Percentiles rank a stretch among this genome's conserved stretches.
phyloP scores from a whole-genome alignment of 2,888 invertebrate species.

The Melinaea marsaeus region DNA sequence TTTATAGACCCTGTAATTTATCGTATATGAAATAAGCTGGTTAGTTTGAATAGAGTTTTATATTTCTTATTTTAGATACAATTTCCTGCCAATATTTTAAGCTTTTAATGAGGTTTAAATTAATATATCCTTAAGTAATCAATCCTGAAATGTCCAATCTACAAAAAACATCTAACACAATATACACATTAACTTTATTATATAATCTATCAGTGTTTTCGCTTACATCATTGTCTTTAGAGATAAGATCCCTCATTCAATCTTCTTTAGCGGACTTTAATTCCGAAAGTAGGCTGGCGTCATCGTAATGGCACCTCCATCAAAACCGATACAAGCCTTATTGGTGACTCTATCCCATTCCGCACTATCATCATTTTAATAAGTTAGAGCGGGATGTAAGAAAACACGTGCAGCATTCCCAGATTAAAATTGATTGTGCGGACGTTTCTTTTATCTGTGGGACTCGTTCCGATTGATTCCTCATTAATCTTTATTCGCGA shows the following conservation, averaged over 20 bases:
- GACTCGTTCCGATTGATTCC: constrained; percentile 72
- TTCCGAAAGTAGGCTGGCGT: constrained; percentile 71
- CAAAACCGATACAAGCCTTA: constrained; percentile 56
- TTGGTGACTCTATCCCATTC: constrained; percentile 46
- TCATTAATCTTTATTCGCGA: constrained; percentile 75
- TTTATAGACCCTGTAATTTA: constrained; percentile 56
- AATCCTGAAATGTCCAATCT: background rate
- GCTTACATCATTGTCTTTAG: constrained; percentile 72
- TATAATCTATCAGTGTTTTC: constrained; percentile 65
- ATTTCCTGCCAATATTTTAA: background rate
- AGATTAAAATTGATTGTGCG: constrained; percentile 77
- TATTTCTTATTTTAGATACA: too few relatives aligned
- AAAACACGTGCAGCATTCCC: constrained; percentile 55
- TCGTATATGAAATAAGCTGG: constrained; percentile 26
- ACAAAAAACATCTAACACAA: constrained; percentile 8
- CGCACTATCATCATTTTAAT: constrained; percentile 9
- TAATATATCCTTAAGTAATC: background rate
- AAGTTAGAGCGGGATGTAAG: constrained; percentile 41
- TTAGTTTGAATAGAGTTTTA: constrained; percentile 11
- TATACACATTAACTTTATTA: constrained; percentile 36
- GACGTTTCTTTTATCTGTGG: constrained; percentile 66
- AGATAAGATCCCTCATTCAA: constrained; percentile 68
- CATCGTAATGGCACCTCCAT: constrained; percentile 64
- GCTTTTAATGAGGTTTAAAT: background rate
- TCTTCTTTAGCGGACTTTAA: constrained; percentile 73